Conservation (phyloP, 2,888 invertebrate species). For the Lithophane leautieri region DNA sequence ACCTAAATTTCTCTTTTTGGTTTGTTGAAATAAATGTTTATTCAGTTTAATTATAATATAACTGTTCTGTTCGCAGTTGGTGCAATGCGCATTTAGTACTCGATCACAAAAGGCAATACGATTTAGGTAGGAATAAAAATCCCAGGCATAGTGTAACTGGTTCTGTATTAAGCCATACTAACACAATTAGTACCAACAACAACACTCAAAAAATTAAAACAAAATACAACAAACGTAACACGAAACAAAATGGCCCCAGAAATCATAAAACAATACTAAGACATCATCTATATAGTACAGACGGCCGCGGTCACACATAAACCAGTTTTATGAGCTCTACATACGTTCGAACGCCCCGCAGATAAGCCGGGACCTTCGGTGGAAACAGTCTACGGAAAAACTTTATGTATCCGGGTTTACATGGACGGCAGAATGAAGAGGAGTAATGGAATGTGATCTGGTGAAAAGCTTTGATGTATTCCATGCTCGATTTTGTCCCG, state of each 20-base stretch:
- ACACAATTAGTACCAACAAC: not conserved
- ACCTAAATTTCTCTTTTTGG: not conserved
- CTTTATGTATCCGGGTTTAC: constrained; percentile 48
- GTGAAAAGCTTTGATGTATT: constrained; percentile 20
- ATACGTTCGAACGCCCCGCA: constrained; percentile 45
- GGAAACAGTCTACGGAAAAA: constrained; percentile 50
- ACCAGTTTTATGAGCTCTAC: constrained; percentile 47
- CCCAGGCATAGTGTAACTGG: not conserved
- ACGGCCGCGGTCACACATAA: constrained; percentile 42
- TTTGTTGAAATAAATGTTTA: not conserved
- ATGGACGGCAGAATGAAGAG: constrained; percentile 25
- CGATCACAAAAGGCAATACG: not conserved
- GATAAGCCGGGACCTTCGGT: constrained; percentile 57
- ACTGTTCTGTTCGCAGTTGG: not conserved
- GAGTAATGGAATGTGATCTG: constrained; percentile 34
- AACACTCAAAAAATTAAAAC: constrained; percentile 17
- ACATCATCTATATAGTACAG: constrained; percentile 45
- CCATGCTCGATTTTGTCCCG: not conserved
- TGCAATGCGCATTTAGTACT: not conserved
- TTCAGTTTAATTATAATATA: not conserved
- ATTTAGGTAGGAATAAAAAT: not conserved
- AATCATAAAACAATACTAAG: constrained; percentile 56
- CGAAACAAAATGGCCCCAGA: constrained; percentile 11
- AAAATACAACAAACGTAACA: constrained; percentile 16
- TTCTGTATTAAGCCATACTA: too few relatives aligned